These are phyloP conservation scores for Drosophila repletoides DNA, from an alignment of 1,140 invertebrate species.

Conservation along the genomic window DNA sequence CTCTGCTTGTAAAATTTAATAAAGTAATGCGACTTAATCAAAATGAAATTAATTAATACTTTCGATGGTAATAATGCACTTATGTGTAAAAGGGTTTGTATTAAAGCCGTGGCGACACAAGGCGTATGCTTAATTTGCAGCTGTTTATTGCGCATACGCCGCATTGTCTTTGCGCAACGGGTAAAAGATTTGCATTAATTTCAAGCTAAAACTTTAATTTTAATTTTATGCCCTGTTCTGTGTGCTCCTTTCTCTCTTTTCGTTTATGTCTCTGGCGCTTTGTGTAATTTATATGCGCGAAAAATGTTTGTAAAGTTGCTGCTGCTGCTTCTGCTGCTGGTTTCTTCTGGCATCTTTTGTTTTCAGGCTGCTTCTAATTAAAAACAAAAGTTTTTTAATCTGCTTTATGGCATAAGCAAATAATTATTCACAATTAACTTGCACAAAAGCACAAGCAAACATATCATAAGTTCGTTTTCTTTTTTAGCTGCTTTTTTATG, in stretches of 20 bases:
- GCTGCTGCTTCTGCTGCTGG: neutral
- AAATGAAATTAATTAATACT: conserved; percentile 70
- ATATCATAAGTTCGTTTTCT: conserved; percentile 18
- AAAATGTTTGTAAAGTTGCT: conserved; percentile 60
- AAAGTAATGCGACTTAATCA: conserved; percentile 64
- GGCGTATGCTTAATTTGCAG: conserved; percentile 50
- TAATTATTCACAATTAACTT: conserved; percentile 70
- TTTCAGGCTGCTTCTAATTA: conserved; percentile 70
- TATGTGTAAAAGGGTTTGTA: neutral
- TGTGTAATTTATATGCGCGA: conserved; percentile 67
- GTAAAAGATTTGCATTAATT: conserved; percentile 65
- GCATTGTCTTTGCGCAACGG: conserved; percentile 50
- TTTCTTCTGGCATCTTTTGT: conserved; percentile 53
- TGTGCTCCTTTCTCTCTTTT: too few species aligned
- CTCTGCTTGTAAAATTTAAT: conserved; percentile 55
- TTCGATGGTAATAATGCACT: neutral
- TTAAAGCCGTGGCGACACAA: conserved; percentile 7
- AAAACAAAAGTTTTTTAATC: conserved; percentile 80
- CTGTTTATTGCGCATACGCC: conserved; percentile 61
- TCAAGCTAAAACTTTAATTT: conserved; percentile 54
- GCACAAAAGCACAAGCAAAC: conserved; percentile 35
- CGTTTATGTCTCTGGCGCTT: conserved; percentile 39
- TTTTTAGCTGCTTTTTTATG: too few species aligned
- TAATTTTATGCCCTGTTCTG: conserved; percentile 52
- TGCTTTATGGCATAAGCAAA: conserved; percentile 75